Percentiles rank a stretch among this genome's conserved stretches.
Evolutionary conservation across 2,113 vertebrate species (phyloP).

Genomic region (Tragelaphus imberbis): DNA sequence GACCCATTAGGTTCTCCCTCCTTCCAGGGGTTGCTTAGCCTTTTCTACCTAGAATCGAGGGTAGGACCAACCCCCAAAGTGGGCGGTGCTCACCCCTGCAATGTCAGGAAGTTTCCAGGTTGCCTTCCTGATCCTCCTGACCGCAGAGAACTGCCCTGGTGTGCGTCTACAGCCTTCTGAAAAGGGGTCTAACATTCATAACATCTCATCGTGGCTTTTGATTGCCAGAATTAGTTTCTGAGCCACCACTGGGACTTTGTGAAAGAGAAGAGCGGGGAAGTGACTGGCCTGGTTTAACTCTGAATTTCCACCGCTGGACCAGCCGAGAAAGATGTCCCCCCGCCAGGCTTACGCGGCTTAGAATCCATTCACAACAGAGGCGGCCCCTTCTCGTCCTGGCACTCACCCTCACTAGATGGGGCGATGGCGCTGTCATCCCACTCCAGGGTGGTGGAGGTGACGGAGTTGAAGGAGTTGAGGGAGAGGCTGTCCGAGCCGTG

Average conservation of each 20-base stretch:
- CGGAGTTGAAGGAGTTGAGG: constrained; percentile 95
- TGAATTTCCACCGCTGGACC: background rate
- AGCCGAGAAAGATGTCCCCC: background rate
- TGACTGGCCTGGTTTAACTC: background rate
- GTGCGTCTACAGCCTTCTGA: background rate
- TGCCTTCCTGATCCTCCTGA: background rate
- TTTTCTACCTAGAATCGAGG: background rate
- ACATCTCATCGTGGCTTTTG: background rate
- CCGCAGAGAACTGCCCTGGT: background rate
- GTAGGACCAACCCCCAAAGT: background rate
- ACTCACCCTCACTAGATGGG: constrained; percentile 96
- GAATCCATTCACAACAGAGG: background rate
- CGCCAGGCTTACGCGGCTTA: fast-evolving
- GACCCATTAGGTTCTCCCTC: background rate
- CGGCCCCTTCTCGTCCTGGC: background rate
- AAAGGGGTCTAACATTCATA: background rate
- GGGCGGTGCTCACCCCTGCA: background rate
- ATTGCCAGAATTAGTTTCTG: background rate
- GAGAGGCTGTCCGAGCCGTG: constrained; percentile 92
- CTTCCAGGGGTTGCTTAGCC: background rate
- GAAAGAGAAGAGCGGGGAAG: background rate
- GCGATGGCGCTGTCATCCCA: constrained; percentile 99
- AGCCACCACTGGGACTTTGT: background rate
- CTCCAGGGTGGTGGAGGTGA: constrained; percentile 97
- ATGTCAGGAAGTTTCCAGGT: background rate